A percentile compares a stretch with the other conserved stretches of the same genome.
These are phyloP conservation scores for Argyrosomus japonicus DNA, from an alignment of 2,113 vertebrate genomes.

Conservation along the genomic window DNA sequence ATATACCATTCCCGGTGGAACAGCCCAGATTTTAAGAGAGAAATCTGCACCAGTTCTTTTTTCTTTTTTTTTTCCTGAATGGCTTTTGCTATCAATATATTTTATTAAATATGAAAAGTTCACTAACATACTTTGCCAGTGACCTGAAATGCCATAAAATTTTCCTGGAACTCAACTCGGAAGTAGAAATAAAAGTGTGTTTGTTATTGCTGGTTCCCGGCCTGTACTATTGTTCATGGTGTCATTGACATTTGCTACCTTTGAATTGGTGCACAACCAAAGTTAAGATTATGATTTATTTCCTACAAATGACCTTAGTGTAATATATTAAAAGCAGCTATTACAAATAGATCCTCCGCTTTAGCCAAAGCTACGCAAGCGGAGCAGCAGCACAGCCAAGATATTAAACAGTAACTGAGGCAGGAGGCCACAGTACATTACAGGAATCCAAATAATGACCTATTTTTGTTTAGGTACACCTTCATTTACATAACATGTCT, in stretches of 20 bases:
- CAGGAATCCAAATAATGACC: conserved; percentile 59
- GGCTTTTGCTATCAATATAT: conserved; percentile 70
- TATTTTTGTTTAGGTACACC: conserved; percentile 68
- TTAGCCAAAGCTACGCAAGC: conserved; percentile 12
- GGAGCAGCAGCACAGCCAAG: conserved; percentile 12
- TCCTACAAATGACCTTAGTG: conserved; percentile 47
- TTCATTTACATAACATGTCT: conserved; percentile 53
- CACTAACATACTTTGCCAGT: conserved; percentile 67
- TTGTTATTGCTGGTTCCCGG: conserved; percentile 64
- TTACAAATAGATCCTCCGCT: conserved; percentile 40
- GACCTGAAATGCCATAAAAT: conserved; percentile 68
- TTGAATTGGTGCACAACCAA: conserved; percentile 41
- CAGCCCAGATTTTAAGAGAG: conserved; percentile 68
- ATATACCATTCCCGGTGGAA: conserved; percentile 71
- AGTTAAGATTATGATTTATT: conserved; percentile 54
- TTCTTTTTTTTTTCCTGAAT: conserved; percentile 36
- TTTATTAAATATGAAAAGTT: conserved; percentile 77
- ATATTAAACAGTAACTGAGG: conserved; percentile 5
- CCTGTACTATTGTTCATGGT: conserved; percentile 54
- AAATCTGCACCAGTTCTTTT: conserved; percentile 52
- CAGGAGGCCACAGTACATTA: conserved; percentile 29
- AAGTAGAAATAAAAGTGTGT: conserved; percentile 75
- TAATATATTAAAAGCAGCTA: conserved; percentile 25
- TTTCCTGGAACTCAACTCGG: conserved; percentile 80
- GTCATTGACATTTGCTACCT: conserved; percentile 55